Conservation (phyloP, 2,113 vertebrate species). For the Felis chaus region DNA sequence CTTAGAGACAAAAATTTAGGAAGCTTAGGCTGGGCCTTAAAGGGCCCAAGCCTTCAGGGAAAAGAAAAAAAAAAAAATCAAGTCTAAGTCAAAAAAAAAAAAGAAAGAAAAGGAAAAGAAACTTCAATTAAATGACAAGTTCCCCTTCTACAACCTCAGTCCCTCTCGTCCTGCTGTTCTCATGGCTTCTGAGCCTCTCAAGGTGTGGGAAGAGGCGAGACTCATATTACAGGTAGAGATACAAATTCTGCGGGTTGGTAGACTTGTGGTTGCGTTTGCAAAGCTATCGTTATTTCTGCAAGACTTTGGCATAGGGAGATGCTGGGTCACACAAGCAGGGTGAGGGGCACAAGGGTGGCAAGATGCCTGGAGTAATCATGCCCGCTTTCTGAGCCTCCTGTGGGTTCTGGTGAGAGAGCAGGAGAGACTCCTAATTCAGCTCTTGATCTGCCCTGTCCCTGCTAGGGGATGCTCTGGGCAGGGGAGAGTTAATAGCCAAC, state of each 20-base stretch:
- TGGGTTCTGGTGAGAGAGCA: not conserved
- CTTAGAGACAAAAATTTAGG: not conserved
- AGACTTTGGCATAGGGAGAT: not conserved
- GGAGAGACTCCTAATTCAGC: not conserved
- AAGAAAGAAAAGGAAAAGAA: not conserved
- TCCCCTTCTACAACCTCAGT: not conserved
- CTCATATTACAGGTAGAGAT: not conserved
- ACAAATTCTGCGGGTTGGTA: not conserved
- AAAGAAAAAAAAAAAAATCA: not conserved
- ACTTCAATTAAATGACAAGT: not conserved
- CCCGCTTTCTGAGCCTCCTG: not conserved
- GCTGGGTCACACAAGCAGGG: not conserved
- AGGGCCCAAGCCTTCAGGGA: not conserved
- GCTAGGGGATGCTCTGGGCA: constrained; percentile 6
- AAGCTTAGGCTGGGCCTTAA: not conserved
- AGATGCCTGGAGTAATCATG: not conserved
- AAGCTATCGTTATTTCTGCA: not conserved
- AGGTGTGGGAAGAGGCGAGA: not conserved
- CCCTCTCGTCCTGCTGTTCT: not conserved
- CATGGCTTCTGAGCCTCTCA: not conserved
- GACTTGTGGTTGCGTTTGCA: not conserved
- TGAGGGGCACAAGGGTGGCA: not conserved
- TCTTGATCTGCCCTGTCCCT: not conserved
- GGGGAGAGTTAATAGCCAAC: constrained; percentile 74
- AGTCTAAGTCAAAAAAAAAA: not conserved